Base-by-base conservation (phyloP, 1,140 invertebrate genomes). In the Papilio polyxenes region DNA sequence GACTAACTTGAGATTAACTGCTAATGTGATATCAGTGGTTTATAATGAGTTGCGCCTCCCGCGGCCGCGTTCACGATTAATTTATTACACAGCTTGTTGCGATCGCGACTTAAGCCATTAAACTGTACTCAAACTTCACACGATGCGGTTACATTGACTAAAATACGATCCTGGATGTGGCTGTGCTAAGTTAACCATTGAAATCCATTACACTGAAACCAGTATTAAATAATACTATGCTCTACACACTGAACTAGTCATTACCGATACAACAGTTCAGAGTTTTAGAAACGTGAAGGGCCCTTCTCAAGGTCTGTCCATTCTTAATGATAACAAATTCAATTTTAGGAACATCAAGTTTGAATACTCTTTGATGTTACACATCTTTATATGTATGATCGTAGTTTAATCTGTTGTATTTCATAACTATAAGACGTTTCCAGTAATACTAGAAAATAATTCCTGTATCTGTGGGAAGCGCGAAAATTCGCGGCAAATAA, bases 1-100 rank as follows among this genome's bases (percentile, higher is more conserved):
- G 44, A 10, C 56, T 80, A 69, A 37, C 31, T 37, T 37, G 13
- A 72, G 51, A 77, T 56, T 77, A 56, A 56, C 49, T 49, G 75
- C 20, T 31, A 40, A 13, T 44, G 23, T 56, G n/a, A 56, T 77
- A 72, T 77, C 75, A 77, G 48, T 49, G n/a, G 44, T 77, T 53
- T 37, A 20, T 53, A 53, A 79, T 79, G 37, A 59, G 53, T 13
- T 40, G 56, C 23, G 76, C 82, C 59, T 74, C 51, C 82, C 72
- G 77, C 51, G 51, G 81, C 83, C 83, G 85, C 88, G 87, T 89
- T 88, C 72, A 81, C 82, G 69, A 87, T 86, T 88, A 89, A 90
- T 91, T 90, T 87, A 90, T 91, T 92, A 90, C 83, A 85, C 85
- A 89, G 87, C 87, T 91, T 86, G 89, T 89, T 91, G 89, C 83